These are phyloP conservation scores for Diglossa cyanea DNA, from an alignment of 2,797 vertebrate genomes.

Conservation along the genomic window DNA sequence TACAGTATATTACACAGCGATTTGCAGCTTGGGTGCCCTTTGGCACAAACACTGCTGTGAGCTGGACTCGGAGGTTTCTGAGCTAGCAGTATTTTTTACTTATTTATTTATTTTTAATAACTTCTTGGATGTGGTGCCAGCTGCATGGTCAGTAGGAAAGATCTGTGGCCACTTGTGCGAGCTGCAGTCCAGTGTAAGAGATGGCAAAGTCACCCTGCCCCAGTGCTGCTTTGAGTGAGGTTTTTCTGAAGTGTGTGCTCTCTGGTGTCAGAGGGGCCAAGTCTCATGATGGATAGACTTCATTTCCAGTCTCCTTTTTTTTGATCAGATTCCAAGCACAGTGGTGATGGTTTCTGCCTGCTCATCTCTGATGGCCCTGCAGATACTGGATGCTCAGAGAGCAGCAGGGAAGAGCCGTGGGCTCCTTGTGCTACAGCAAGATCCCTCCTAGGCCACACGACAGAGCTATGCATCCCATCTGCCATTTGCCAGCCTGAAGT, in stretches of 20 bases:
- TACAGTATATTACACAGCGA: accelerated
- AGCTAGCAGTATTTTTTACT: background rate
- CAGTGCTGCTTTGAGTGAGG: background rate
- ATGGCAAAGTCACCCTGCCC: background rate
- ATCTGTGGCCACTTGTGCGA: background rate
- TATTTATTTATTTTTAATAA: background rate
- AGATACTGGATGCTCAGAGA: background rate
- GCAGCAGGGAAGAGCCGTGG: background rate
- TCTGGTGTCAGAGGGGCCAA: background rate
- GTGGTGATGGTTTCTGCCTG: background rate
- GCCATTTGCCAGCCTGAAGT: accelerated
- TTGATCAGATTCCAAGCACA: background rate
- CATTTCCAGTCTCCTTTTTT: background rate
- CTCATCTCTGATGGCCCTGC: background rate
- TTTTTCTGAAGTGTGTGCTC: background rate
- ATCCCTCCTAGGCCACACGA: accelerated
- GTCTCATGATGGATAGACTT: background rate
- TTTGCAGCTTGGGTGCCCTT: background rate
- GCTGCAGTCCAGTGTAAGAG: background rate
- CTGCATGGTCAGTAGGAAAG: background rate
- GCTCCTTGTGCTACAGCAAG: background rate
- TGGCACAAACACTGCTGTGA: accelerated
- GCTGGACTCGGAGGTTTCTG: background rate
- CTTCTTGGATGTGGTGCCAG: background rate
- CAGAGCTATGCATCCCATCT: background rate